These are phyloP conservation scores for Drosophila guanche DNA, from an alignment of 1,140 invertebrate species.

Conservation along the genomic window DNA sequence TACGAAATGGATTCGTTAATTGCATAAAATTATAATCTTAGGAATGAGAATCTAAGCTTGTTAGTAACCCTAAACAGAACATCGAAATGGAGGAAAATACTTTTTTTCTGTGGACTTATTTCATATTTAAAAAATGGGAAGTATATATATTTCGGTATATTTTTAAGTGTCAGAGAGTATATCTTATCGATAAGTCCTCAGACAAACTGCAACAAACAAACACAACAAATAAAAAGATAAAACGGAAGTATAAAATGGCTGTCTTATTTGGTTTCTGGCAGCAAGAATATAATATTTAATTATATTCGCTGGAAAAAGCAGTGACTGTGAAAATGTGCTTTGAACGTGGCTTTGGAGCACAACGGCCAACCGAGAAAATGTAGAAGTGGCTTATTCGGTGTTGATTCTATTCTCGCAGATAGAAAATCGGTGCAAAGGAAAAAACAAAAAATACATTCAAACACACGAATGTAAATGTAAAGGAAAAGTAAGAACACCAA, in stretches of 20 bases:
- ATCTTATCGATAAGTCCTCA: too few relatives aligned
- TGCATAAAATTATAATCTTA: too few relatives aligned
- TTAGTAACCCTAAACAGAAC: background rate
- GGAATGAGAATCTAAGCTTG: background rate
- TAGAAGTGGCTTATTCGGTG: slow-evolving; percentile 8
- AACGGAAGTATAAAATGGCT: slow-evolving; percentile 16
- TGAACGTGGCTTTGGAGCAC: slow-evolving; percentile 16
- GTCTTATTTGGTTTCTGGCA: background rate
- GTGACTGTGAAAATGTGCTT: slow-evolving; percentile 27
- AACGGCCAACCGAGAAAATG: slow-evolving; percentile 32
- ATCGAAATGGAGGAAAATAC: background rate
- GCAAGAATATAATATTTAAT: slow-evolving; percentile 1
- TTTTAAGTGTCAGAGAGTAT: too few relatives aligned
- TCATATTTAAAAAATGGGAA: too few relatives aligned
- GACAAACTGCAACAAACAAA: too few relatives aligned
- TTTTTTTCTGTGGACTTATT: too few relatives aligned
- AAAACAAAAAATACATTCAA: slow-evolving; percentile 22
- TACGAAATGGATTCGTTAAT: too few relatives aligned
- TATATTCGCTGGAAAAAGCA: background rate
- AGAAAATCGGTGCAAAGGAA: slow-evolving; percentile 70
- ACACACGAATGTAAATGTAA: slow-evolving; percentile 68
- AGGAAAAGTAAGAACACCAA: slow-evolving; percentile 64
- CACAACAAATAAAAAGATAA: too few relatives aligned
- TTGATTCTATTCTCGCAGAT: slow-evolving; percentile 27
- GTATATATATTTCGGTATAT: too few relatives aligned